phyloP scores from a whole-genome alignment of 2,113 vertebrate species.

The Manacus vitellinus region DNA sequence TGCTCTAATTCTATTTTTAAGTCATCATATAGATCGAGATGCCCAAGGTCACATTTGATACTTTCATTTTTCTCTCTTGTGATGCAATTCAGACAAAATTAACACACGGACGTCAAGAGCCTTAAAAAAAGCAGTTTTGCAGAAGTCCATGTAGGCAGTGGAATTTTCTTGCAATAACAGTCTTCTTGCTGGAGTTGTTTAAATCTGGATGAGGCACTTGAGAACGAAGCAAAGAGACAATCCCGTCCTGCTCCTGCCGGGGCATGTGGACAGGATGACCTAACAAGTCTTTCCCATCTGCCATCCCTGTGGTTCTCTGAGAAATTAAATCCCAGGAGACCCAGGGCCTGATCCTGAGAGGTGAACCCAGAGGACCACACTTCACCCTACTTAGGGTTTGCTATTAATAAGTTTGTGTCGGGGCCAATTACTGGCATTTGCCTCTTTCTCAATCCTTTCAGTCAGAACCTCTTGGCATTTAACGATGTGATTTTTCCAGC shows the following conservation, averaged over 20 bases:
- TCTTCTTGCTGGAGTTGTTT: not conserved
- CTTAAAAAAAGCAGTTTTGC: not conserved
- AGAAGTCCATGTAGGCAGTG: not conserved
- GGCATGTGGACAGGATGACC: conserved; percentile 62
- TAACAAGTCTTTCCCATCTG: conserved; percentile 64
- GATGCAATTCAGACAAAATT: not conserved
- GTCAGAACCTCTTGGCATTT: conserved; percentile 47
- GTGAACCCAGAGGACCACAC: conserved; percentile 46
- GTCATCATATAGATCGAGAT: not conserved
- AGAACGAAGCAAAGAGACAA: conserved; percentile 5
- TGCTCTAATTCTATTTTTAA: not conserved
- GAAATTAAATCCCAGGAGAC: conserved; percentile 59
- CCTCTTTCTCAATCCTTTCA: conserved; percentile 48
- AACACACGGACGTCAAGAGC: not conserved
- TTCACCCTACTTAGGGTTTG: conserved; percentile 47
- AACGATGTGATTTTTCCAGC: conserved; percentile 32
- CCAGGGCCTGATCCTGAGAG: conserved; percentile 64
- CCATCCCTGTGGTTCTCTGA: conserved; percentile 54
- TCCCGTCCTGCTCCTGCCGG: not conserved
- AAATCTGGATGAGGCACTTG: conserved; percentile 37
- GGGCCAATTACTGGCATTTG: conserved; percentile 55
- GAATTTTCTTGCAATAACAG: conserved; percentile 28
- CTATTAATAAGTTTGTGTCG: conserved; percentile 51
- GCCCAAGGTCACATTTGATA: not conserved
- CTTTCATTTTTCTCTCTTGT: not conserved